A percentile compares a stretch with the other conserved stretches of the same genome.
Conservation (phyloP, 2,888 invertebrate species). For the Hypsopygia costalis region DNA sequence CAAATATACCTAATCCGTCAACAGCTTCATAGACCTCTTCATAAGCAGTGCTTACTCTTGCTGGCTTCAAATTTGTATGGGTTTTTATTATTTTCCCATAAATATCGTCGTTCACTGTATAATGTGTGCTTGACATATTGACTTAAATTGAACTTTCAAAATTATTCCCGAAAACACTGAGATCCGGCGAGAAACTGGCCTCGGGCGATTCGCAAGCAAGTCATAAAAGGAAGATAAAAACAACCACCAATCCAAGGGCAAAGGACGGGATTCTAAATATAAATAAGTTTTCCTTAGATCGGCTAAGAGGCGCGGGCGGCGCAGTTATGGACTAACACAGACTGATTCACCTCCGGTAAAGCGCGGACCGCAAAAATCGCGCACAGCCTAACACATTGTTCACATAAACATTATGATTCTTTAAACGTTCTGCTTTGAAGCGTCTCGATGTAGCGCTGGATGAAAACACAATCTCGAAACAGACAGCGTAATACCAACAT, state of each 20-base stretch:
- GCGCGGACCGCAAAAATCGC: conserved; percentile 67
- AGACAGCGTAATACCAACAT: too few species aligned
- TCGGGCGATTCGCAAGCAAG: conserved; percentile 41
- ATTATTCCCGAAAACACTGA: conserved; percentile 26
- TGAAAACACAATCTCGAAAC: too few species aligned
- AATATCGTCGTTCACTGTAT: conserved; percentile 69
- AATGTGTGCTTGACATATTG: conserved; percentile 56
- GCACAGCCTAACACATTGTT: conserved; percentile 63
- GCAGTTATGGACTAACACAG: conserved; percentile 70
- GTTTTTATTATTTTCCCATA: conserved; percentile 69
- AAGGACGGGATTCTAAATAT: conserved; percentile 69
- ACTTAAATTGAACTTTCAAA: conserved; percentile 21
- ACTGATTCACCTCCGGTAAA: conserved; percentile 67
- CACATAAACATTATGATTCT: conserved; percentile 54
- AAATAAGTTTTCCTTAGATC: conserved; percentile 60
- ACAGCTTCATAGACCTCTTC: conserved; percentile 66
- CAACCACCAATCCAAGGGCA: conserved; percentile 51
- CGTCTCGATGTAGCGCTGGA: conserved; percentile 15
- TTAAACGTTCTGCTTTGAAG: conserved; percentile 30
- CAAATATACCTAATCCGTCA: conserved; percentile 58
- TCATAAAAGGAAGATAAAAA: conserved; percentile 33
- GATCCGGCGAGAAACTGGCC: conserved; percentile 46
- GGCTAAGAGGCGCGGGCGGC: conserved; percentile 66
- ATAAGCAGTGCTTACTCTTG: conserved; percentile 38
- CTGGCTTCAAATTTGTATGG: conserved; percentile 36